Base-by-base conservation (phyloP, 2,113 vertebrate genomes). In the Astatoreochromis straeleni region DNA sequence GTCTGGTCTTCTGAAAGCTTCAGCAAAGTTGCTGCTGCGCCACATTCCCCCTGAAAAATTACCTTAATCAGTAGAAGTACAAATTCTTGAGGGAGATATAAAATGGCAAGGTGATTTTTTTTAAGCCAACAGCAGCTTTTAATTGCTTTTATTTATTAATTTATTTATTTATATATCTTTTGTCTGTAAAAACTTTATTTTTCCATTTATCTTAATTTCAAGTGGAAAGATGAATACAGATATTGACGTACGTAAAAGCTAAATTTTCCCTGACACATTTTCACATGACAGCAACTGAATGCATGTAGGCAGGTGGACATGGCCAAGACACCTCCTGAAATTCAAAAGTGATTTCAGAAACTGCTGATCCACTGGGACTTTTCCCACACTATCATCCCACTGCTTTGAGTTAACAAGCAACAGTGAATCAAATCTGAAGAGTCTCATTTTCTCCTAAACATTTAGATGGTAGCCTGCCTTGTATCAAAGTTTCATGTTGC, bases 1-100 rank as follows among this genome's bases (percentile, higher is more conserved):
- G 17, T 29, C 16, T 42, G 21, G 10, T 21, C 31, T 60, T 88
- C 31, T 82, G 82, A 85, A 45, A 80, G 51, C 29, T 85, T 45
- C 7, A 81, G 13, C 19, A 75, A 65, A 78, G 53, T 86, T 83
- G 80, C 12, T 87, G 45, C 47, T 49, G 21, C 5, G 13, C 29
- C 55, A 26, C 24, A 51, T 75, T 84, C 8, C 19, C 19, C 57
- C 63, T 82, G 16, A 89, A 90, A 80, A 31, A 54, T 47, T 16
- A 75, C 70, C 24, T 75, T 80, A 42, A 63, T 65, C n/a, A 29
- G 21, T 6, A 12, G 7, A 60, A 58, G 17, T 45, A 14, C 10
- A 12, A 60, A 12, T 33, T 54, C 42, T 81, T 65, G n/a, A 51
- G 9, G 8, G 11, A 81, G 78, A 70, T 49, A 82, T 82, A 2